Percentiles rank a stretch among this genome's conserved stretches.
These are phyloP conservation scores for Myotis brandtii DNA, from an alignment of 2,113 vertebrate species.

Conservation along the genomic window DNA sequence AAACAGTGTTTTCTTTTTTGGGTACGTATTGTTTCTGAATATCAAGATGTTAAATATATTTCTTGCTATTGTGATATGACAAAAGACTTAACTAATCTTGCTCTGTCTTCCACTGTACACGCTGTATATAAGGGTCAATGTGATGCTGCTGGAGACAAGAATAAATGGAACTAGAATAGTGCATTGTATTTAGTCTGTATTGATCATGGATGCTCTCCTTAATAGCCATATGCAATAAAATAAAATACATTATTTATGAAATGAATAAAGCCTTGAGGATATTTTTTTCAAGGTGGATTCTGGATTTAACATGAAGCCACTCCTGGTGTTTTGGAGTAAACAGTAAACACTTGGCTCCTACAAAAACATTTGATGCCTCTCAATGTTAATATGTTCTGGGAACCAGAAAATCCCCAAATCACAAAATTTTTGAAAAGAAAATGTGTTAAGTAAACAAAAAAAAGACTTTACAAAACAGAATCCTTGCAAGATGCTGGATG, in stretches of 20 bases:
- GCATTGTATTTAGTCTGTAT: slow-evolving; percentile 96
- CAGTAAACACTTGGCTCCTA: neutral
- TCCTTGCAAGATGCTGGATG: fast-evolving
- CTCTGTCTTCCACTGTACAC: slow-evolving; percentile 97
- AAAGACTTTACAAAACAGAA: neutral
- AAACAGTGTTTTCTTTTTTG: slow-evolving; percentile 94
- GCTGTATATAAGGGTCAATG: slow-evolving; percentile 93
- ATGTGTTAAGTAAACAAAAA: neutral
- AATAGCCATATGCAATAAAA: slow-evolving; percentile 99
- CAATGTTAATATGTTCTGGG: slow-evolving; percentile 34
- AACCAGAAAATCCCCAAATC: neutral
- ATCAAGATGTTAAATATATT: slow-evolving; percentile 93
- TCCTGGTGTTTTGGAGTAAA: neutral
- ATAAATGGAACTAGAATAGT: slow-evolving; percentile 93
- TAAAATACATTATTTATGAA: slow-evolving; percentile 97
- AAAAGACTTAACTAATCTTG: slow-evolving; percentile 91
- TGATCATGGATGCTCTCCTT: slow-evolving; percentile 93
- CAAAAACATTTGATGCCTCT: neutral
- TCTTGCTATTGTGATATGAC: slow-evolving; percentile 89
- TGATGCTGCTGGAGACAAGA: slow-evolving; percentile 92
- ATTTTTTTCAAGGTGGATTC: slow-evolving; percentile 71
- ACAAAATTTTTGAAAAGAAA: neutral
- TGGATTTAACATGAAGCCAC: slow-evolving; percentile 51
- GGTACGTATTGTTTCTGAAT: slow-evolving; percentile 92
- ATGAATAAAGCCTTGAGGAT: slow-evolving; percentile 67